phyloP scores from a whole-genome alignment of 2,888 invertebrate genomes.

The Tachina grossa region DNA sequence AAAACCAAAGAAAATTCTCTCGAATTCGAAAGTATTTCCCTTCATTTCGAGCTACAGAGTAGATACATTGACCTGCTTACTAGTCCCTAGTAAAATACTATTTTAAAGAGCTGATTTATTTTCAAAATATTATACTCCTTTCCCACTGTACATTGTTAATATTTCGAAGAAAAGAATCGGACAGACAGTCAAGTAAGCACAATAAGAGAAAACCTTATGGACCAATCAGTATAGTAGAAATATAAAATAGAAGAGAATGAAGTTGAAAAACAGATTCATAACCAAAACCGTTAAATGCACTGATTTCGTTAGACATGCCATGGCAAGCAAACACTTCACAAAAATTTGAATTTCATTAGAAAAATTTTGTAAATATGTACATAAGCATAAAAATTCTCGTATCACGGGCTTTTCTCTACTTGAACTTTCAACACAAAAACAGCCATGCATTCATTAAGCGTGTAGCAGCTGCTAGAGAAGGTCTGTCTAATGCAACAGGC shows the following conservation, averaged over 20 bases:
- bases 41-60: no score
- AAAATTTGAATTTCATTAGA: constrained; percentile 46
- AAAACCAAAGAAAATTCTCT: no score
- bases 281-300: constrained; percentile 57
- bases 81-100: no score
- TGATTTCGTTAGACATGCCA: constrained; percentile 62
- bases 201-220: neutral
- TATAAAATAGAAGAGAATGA: constrained; percentile 3
- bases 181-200: constrained; percentile 2
- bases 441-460: neutral
- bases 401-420: constrained; percentile 4
- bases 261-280: constrained; percentile 18
- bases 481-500: neutral
- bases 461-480: neutral
- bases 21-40: no score
- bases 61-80: no score
- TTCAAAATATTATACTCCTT: neutral
- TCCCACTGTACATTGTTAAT: neutral
- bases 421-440: constrained; percentile 38
- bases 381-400: neutral
- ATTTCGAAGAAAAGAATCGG: neutral
- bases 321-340: constrained; percentile 39
- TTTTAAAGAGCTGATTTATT: neutral
- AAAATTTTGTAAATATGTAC: neutral
- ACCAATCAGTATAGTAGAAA: neutral